phyloP scores from a whole-genome alignment of 2,797 vertebrate genomes.

The Phoxinus dragarum region DNA sequence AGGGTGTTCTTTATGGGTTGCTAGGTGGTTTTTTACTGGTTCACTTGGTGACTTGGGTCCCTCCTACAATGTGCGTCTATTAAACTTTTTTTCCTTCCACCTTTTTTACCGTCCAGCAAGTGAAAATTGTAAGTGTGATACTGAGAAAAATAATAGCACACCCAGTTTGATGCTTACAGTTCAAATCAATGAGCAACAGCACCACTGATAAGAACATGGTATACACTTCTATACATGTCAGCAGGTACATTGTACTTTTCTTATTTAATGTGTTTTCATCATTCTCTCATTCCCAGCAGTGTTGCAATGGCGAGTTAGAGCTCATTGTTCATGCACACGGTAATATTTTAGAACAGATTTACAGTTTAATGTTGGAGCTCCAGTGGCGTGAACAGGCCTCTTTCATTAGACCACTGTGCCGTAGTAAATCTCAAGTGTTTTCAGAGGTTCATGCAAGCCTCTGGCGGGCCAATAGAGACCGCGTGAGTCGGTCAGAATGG shows the following conservation, averaged over 20 bases:
- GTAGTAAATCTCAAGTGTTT: slow-evolving; percentile 64
- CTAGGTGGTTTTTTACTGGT: neutral
- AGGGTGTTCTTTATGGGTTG: neutral
- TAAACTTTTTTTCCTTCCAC: neutral
- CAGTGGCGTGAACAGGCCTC: slow-evolving; percentile 53
- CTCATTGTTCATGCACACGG: slow-evolving; percentile 12
- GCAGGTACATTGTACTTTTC: slow-evolving; percentile 1
- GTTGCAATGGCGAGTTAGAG: slow-evolving; percentile 9
- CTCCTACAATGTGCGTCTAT: neutral
- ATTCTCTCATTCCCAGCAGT: neutral
- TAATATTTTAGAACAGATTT: slow-evolving; percentile 47
- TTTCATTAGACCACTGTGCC: slow-evolving; percentile 64
- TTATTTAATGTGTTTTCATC: neutral
- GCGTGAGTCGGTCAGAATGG: neutral
- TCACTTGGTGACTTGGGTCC: neutral
- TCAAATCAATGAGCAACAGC: neutral
- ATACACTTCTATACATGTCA: slow-evolving; percentile 3
- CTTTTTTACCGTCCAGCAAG: neutral
- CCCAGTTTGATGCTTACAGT: neutral
- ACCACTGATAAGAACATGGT: neutral
- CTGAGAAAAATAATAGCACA: neutral
- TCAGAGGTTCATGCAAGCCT: slow-evolving; percentile 63
- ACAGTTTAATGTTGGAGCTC: slow-evolving; percentile 52
- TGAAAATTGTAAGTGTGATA: neutral
- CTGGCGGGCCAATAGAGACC: slow-evolving; percentile 5